phyloP scores from a whole-genome alignment of 2,113 vertebrate species.

The Poicephalus gulielmi region DNA sequence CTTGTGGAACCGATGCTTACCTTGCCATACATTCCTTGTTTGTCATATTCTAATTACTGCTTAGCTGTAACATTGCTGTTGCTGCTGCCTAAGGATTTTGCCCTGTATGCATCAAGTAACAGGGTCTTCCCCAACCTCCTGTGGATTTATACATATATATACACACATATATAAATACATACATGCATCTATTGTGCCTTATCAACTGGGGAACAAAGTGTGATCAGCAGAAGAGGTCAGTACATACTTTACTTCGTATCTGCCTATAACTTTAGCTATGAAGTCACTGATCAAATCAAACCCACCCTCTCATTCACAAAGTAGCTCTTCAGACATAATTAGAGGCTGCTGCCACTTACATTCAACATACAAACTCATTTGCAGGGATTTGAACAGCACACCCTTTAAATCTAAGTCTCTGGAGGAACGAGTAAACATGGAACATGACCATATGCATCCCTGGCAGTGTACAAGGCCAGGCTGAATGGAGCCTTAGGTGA shows the following conservation, averaged over 20 bases:
- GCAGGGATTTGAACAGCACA: neutral
- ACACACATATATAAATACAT: neutral
- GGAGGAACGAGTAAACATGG: neutral
- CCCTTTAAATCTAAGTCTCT: neutral
- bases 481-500: too few species aligned
- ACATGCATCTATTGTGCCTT: accelerated
- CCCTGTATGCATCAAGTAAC: neutral
- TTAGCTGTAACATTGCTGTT: neutral
- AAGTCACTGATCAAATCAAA: neutral
- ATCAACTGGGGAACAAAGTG: accelerated
- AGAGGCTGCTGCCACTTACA: neutral
- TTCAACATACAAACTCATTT: neutral
- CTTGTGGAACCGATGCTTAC: neutral
- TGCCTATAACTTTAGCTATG: neutral
- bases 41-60: neutral
- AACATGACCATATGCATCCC: neutral
- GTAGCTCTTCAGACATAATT: neutral
- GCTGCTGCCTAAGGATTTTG: neutral
- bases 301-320: neutral
- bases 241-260: neutral
- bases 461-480: neutral
- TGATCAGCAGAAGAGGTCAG: neutral
- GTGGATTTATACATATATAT: neutral
- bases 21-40: neutral
- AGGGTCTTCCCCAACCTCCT: accelerated